These are phyloP conservation scores for Bubo bubo DNA, from an alignment of 2,113 vertebrate species.

Conservation along the genomic window DNA sequence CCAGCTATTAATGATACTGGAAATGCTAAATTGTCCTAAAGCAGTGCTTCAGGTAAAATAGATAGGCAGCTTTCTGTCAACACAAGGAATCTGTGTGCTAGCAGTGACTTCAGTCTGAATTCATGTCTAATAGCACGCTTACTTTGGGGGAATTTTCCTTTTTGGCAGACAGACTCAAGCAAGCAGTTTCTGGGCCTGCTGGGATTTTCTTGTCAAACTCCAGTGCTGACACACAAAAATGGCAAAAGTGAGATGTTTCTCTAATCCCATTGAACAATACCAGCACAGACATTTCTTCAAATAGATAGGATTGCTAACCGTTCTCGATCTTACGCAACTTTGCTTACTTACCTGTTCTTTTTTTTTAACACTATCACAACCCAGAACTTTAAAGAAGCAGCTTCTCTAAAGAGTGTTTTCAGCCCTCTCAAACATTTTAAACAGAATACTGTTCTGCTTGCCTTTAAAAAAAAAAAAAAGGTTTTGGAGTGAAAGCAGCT, in stretches of 20 bases:
- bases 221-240: slow-evolving; percentile 32
- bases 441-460: background rate
- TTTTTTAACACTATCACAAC: background rate
- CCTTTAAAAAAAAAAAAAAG: background rate
- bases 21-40: background rate
- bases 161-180: background rate
- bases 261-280: background rate
- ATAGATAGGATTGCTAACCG: background rate
- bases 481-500: background rate
- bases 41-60: background rate
- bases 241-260: background rate
- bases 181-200: background rate
- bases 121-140: background rate
- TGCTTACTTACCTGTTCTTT: background rate
- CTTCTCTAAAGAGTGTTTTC: background rate
- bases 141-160: background rate
- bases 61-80: background rate
- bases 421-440: background rate
- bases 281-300: background rate
- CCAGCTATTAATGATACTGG: background rate
- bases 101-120: background rate
- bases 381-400: background rate
- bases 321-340: background rate
- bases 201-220: slow-evolving; percentile 13
- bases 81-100: background rate